Evolutionary conservation across 1,140 invertebrate genomes (phyloP), one percentile per base, ranked within the genome.

Genomic region (Penaeus indicus): DNA sequence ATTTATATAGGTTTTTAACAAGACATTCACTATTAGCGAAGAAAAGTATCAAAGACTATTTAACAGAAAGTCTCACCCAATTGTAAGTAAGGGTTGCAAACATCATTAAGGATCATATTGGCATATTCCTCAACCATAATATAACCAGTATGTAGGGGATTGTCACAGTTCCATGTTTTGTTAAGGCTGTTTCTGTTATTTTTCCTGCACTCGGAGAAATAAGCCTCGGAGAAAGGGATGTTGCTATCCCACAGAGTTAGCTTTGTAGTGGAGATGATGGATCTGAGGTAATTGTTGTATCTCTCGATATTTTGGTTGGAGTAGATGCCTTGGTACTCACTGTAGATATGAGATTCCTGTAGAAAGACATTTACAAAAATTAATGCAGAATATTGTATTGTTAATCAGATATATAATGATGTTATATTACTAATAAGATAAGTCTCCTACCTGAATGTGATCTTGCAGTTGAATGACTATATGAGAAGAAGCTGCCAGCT

Each of bases 41-140:
- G 54, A 54, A 54, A 54, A 54, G 54, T 54, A 54, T 10, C 16
- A 16, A 54, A 54, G 54, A 54, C 54, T 16, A 54, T 54, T 54
- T 54, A 83, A 64, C 86, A 88, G 72, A 78, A 84, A 3, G 19
- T 22, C 19, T 80, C 10, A 75, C 78, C 72, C 13, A 88, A 47
- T 47, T 84, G n/a, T 77, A 84, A 38, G 54, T 47, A 84, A 25
- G 69, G 60, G 22, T 88, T 88, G 42, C 86, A 88, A 60, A 88
- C n/a, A 67, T 84, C 86, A 88, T 88, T 88, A n/a, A 88, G 69
- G 25, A 88, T 25, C 86, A 88, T 88, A 64, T 84, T 67, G 27
- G 63, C 69, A 84, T 84, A 84, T 54, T 62, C 64, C 27, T 88
- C 86, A 32, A 88, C 72, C 61, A 78, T 78, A 25, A 88, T 42